A percentile compares a stretch with the other conserved stretches of the same genome.
Conservation (phyloP, 2,888 invertebrate species). For the Sarcophaga subvicina region DNA sequence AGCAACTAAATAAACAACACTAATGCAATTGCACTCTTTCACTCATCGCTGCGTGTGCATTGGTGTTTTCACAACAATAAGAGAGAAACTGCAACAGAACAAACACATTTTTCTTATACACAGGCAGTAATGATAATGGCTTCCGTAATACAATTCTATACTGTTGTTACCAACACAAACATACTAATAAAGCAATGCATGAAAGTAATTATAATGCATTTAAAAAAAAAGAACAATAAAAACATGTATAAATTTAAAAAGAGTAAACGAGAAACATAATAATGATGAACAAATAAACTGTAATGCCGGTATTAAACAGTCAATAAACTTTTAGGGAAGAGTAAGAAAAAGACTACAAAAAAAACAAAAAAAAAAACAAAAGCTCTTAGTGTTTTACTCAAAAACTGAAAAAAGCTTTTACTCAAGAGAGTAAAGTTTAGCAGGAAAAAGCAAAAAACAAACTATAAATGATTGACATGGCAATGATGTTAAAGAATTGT, state of each 20-base stretch:
- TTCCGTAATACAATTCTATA: constrained; percentile 56
- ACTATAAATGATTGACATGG: constrained; percentile 45
- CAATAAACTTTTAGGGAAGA: constrained; percentile 57
- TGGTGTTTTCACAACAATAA: neutral
- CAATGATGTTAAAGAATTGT: constrained; percentile 42
- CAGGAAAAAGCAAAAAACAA: neutral
- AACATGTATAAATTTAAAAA: neutral
- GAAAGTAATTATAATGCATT: no score
- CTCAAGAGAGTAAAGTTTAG: constrained; percentile 37
- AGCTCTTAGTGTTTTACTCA: constrained; percentile 39
- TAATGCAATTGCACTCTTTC: no score
- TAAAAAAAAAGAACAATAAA: neutral
- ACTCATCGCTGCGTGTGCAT: no score
- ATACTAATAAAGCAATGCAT: neutral
- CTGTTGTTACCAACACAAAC: constrained; percentile 10
- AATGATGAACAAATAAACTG: constrained; percentile 21
- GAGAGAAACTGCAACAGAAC: constrained; percentile 20
- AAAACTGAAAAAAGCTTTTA: constrained; percentile 33
- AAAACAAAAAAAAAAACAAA: constrained; percentile 7
- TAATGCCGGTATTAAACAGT: constrained; percentile 64
- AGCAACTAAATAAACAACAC: no score
- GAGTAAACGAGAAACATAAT: neutral
- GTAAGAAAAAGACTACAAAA: neutral
- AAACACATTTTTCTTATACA: constrained; percentile 1
- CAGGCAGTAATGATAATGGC: constrained; percentile 32